Conservation (phyloP, 2,888 invertebrate genomes). For the Agriopis marginaria region DNA sequence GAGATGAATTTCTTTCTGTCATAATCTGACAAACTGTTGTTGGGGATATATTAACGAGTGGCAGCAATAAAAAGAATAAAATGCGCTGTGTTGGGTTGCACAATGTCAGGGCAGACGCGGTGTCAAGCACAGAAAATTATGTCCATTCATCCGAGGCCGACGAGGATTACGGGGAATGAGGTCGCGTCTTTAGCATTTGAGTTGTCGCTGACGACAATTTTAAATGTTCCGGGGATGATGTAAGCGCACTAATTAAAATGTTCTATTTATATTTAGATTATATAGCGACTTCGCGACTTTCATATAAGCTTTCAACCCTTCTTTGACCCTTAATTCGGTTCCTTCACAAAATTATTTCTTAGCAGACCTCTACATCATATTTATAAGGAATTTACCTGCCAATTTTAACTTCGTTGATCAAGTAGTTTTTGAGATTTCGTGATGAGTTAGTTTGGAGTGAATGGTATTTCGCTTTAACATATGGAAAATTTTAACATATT, state of each 20-base stretch:
- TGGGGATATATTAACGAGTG: constrained; percentile 60
- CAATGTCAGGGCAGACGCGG: constrained; percentile 77
- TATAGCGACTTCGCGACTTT: too few species aligned
- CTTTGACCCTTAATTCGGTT: too few species aligned
- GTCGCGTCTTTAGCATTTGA: constrained; percentile 75
- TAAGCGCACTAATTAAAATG: constrained; percentile 55
- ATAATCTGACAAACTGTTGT: constrained; percentile 22
- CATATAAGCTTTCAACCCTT: too few species aligned
- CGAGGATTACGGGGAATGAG: constrained; percentile 80
- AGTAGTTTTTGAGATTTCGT: too few species aligned
- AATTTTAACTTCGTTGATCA: too few species aligned
- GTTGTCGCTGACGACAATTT: constrained; percentile 68
- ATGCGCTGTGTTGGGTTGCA: constrained; percentile 67
- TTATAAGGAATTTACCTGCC: too few species aligned
- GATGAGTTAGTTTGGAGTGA: too few species aligned
- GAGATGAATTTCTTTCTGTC: constrained; percentile 9
- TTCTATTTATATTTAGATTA: neutral
- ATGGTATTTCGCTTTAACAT: too few species aligned
- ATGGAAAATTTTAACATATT: too few species aligned
- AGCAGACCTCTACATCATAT: too few species aligned
- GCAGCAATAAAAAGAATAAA: constrained; percentile 78
- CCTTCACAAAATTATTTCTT: too few species aligned
- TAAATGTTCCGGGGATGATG: constrained; percentile 62
- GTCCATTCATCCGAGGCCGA: constrained; percentile 79
- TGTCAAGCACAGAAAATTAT: constrained; percentile 85